phyloP scores from a whole-genome alignment of 2,113 vertebrate genomes.

The Nibea coibor region DNA sequence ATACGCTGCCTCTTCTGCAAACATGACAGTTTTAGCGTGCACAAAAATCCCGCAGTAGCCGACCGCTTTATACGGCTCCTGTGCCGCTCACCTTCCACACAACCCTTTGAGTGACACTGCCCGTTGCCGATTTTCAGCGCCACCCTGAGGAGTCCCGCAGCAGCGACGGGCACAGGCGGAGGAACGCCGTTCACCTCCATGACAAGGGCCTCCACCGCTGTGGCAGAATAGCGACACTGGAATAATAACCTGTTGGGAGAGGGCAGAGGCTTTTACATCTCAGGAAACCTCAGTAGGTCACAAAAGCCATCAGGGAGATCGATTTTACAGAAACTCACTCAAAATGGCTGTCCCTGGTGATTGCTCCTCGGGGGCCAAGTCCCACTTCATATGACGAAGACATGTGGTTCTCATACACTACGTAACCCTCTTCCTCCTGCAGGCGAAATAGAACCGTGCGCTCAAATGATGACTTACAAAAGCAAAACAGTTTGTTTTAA shows the following conservation, averaged over 20 bases:
- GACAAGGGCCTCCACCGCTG: conserved; percentile 68
- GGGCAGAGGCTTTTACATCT: background rate
- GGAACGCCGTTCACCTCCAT: conserved; percentile 74
- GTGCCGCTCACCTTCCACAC: conserved; percentile 60
- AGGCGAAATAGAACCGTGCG: background rate
- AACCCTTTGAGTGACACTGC: conserved; percentile 74
- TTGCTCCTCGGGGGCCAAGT: conserved; percentile 77
- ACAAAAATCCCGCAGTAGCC: too few relatives aligned
- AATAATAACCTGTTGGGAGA: conserved; percentile 72
- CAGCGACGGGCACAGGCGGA: conserved; percentile 71
- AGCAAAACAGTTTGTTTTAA: too few relatives aligned
- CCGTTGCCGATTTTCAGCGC: conserved; percentile 79
- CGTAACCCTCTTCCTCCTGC: conserved; percentile 67
- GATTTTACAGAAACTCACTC: conserved; percentile 70
- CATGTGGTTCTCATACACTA: conserved; percentile 83
- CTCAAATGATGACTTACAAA: background rate
- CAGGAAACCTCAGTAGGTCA: background rate
- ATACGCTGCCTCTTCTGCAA: conserved; percentile 72
- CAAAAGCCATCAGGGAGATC: background rate
- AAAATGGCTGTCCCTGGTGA: conserved; percentile 84
- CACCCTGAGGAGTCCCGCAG: conserved; percentile 74
- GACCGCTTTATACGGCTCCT: fast-evolving
- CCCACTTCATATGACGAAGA: conserved; percentile 77
- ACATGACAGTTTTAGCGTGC: background rate
- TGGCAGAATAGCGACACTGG: conserved; percentile 77